Evolutionary conservation across 2,797 vertebrate genomes (phyloP).

Genomic region (Percopsis omiscomaycus): DNA sequence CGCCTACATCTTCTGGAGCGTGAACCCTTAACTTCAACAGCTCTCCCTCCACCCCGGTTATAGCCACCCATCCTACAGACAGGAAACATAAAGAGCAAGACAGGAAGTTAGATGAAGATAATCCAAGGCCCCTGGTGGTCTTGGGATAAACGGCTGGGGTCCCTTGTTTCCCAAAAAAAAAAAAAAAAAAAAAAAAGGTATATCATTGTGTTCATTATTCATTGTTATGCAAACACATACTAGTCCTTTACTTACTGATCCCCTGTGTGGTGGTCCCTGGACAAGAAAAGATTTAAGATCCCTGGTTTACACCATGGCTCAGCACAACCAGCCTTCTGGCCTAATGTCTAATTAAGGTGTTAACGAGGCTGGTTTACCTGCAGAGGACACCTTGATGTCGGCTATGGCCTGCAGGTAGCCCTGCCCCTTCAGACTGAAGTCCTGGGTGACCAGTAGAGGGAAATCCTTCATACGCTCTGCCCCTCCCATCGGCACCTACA

Average conservation of each 20-base stretch:
- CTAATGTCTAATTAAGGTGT: too few species aligned
- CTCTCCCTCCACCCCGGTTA: conserved; percentile 76
- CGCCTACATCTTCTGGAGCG: conserved; percentile 65
- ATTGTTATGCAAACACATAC: too few species aligned
- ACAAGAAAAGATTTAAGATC: too few species aligned
- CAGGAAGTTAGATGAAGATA: neutral
- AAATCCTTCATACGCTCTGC: conserved; percentile 86
- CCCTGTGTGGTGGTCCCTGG: too few species aligned
- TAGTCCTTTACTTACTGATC: too few species aligned
- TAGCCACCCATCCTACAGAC: conserved; percentile 88
- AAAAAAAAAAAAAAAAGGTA: too few species aligned
- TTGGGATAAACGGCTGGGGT: too few species aligned
- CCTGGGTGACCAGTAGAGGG: conserved; percentile 81
- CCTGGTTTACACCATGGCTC: too few species aligned
- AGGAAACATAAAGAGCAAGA: neutral
- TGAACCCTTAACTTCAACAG: conserved; percentile 78
- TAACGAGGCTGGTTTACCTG: conserved; percentile 74
- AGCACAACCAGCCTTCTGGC: too few species aligned
- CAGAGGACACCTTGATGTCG: conserved; percentile 90
- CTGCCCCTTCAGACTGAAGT: conserved; percentile 80
- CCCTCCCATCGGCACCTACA: conserved; percentile 89
- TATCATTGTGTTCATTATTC: too few species aligned
- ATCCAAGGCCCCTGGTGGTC: too few species aligned
- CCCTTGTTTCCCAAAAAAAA: too few species aligned
- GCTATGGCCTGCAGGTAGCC: conserved; percentile 79